These are phyloP conservation scores for Pituophis catenifer DNA, from an alignment of 2,113 vertebrate genomes.

Conservation along the genomic window DNA sequence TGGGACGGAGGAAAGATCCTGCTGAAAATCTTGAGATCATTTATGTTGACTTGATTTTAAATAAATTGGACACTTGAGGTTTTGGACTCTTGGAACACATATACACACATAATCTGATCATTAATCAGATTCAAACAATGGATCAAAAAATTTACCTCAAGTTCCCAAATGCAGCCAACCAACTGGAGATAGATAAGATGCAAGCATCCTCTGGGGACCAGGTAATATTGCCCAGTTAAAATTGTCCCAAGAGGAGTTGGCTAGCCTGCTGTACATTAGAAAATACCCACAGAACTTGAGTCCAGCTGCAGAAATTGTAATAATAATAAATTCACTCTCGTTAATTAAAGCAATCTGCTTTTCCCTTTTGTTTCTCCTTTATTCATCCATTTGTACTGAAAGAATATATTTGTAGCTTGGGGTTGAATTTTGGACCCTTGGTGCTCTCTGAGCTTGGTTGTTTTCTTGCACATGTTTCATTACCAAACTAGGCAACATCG, in stretches of 20 bases:
- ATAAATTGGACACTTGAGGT: neutral
- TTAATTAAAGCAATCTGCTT: neutral
- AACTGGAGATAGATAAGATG: neutral
- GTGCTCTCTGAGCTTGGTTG: neutral
- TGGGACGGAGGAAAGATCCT: neutral
- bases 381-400: neutral
- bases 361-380: neutral
- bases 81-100: neutral
- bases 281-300: neutral
- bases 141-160: neutral
- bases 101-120: neutral
- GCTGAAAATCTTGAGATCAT: neutral
- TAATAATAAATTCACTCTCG: neutral
- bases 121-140: neutral
- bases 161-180: neutral
- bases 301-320: neutral
- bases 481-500: neutral
- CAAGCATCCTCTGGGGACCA: neutral
- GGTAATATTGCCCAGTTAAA: neutral
- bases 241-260: neutral
- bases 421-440: neutral
- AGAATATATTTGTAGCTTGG: neutral
- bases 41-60: neutral
- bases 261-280: neutral
- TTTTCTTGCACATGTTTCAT: neutral